Percentiles rank a stretch among this genome's conserved stretches.
These are phyloP conservation scores for Sorex fumeus DNA, from an alignment of 2,113 vertebrate genomes.

Conservation along the genomic window DNA sequence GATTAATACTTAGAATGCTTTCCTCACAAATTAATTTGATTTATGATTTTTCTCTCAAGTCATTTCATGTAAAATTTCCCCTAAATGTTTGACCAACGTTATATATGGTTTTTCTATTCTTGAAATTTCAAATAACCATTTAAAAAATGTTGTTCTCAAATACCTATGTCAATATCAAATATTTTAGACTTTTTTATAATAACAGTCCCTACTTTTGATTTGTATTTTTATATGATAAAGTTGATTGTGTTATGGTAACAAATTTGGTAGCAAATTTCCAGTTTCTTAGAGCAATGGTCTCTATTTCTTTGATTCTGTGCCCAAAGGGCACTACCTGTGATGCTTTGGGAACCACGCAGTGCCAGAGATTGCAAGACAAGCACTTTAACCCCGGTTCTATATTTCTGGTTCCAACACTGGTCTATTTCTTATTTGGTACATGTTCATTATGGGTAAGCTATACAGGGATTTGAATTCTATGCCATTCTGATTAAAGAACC, in stretches of 20 bases:
- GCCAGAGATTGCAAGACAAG: too few relatives aligned
- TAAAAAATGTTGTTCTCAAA: background rate
- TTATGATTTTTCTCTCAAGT: conserved; percentile 22
- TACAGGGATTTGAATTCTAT: background rate
- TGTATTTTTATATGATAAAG: background rate
- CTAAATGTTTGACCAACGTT: too few relatives aligned
- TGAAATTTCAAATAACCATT: background rate
- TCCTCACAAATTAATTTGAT: background rate
- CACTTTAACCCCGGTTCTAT: too few relatives aligned
- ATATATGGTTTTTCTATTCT: background rate
- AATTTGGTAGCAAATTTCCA: conserved; percentile 38
- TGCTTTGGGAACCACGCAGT: too few relatives aligned
- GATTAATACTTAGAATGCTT: conserved; percentile 1
- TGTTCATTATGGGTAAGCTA: background rate
- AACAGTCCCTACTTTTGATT: background rate
- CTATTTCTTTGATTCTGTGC: too few relatives aligned
- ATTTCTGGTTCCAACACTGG: background rate
- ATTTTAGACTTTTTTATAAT: conserved; percentile 23
- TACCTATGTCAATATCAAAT: background rate
- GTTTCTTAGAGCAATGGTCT: background rate
- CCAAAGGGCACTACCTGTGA: too few relatives aligned
- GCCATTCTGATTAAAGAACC: background rate
- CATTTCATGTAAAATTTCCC: background rate
- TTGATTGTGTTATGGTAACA: conserved; percentile 13
- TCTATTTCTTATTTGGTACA: background rate